These are phyloP conservation scores for Cydia amplana DNA, from an alignment of 1,140 invertebrate genomes.

Conservation along the genomic window DNA sequence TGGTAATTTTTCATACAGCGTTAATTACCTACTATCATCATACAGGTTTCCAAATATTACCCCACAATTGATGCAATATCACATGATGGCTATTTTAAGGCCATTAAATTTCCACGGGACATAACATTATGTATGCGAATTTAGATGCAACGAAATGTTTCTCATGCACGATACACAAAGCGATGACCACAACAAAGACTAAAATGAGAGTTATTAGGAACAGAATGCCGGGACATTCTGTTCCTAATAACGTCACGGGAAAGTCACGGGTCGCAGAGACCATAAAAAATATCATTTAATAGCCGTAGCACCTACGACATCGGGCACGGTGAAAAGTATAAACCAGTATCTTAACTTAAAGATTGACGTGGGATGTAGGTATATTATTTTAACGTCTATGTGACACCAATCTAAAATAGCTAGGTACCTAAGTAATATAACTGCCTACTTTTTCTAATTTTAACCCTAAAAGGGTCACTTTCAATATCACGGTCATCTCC, in stretches of 20 bases:
- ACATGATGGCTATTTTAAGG: background rate
- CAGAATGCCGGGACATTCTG: background rate
- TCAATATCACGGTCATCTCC: no score
- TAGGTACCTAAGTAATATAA: no score
- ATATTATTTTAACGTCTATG: no score
- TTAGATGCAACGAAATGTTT: background rate
- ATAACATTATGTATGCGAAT: background rate
- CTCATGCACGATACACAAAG: background rate
- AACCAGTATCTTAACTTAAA: background rate
- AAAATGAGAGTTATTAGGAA: slow-evolving; percentile 2
- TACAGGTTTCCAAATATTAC: background rate
- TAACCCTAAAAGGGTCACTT: no score
- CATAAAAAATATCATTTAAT: slow-evolving; percentile 10
- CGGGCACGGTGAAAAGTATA: background rate
- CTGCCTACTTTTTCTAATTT: no score
- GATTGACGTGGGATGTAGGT: background rate
- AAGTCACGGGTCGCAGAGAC: background rate
- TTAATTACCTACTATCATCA: no score
- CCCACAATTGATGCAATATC: background rate
- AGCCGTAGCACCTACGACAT: background rate
- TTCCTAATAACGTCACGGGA: no score
- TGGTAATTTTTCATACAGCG: no score
- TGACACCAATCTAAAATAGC: no score
- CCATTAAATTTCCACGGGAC: background rate
- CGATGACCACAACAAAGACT: background rate